Percentiles rank a stretch among this genome's conserved stretches.
Conservation (phyloP, 92 coral and sea anemone genomes). For the Nematostella vectensis region DNA sequence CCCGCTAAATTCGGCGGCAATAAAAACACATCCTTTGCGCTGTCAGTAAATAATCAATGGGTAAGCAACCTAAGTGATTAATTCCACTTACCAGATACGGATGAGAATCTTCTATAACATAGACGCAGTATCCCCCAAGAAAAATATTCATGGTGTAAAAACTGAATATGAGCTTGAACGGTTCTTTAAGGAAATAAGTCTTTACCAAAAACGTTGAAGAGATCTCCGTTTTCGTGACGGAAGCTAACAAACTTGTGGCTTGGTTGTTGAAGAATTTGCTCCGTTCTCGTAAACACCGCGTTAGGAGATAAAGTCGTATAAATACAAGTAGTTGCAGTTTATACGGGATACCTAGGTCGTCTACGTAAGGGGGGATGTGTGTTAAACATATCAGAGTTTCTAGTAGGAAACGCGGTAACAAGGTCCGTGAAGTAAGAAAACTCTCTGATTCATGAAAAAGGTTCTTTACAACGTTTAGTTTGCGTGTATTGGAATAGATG, state of each 20-base stretch:
- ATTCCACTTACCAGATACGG: constrained; percentile 74
- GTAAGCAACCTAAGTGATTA: too few relatives aligned
- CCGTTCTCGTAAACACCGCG: constrained; percentile 77
- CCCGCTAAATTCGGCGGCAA: too few relatives aligned
- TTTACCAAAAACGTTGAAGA: constrained; percentile 81
- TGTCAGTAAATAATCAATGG: too few relatives aligned
- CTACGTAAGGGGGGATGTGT: constrained; percentile 82
- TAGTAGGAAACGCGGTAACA: constrained; percentile 49
- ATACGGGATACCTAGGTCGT: constrained; percentile 63
- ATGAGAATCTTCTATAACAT: constrained; percentile 72
- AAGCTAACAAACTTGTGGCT: constrained; percentile 77
- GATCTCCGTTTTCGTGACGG: constrained; percentile 89
- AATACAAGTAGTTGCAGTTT: constrained; percentile 86
- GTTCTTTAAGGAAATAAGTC: constrained; percentile 77
- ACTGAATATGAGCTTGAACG: constrained; percentile 67
- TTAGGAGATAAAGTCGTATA: constrained; percentile 66
- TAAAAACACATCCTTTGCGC: too few relatives aligned
- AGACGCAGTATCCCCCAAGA: constrained; percentile 87
- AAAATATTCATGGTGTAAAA: constrained; percentile 82
- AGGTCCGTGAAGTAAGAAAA: constrained; percentile 42
- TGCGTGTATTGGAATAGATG: constrained; percentile 59
- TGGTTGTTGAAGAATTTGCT: constrained; percentile 77
- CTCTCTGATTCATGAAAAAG: constrained; percentile 77
- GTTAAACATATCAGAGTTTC: constrained; percentile 60
- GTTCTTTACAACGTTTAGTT: constrained; percentile 67